Evolutionary conservation across 1,140 invertebrate species (phyloP), one percentile per base, ranked within the genome.

Genomic region (Heliconius hermathena): DNA sequence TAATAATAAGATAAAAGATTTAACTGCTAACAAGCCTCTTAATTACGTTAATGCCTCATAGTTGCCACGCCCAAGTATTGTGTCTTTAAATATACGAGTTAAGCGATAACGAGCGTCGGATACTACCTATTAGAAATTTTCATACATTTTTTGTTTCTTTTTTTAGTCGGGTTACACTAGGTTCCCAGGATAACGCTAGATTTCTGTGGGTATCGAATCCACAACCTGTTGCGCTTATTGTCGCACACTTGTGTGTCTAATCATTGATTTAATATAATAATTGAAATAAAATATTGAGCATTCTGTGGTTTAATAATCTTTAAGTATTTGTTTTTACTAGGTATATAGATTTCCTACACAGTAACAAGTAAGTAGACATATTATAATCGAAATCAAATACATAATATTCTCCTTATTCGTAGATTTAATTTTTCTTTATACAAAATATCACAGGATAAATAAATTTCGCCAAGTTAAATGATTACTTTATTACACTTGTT

Each of bases 41-140:
- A 76, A 74, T 77, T 77, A 75, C 74, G 57, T 77, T 76, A 66
- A 79, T 75, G 71, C 74, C 70, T 70, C 38, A 33, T 33, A 36
- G 33, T 33, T 20, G 80, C 87, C 84, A 85, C 87, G 84, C 86
- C 86, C 77, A 76, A 54, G 84, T 80, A 88, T 91, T 90, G 89
- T 88, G 78, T 82, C 82, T 88, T 85, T 83, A 88, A 91, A 91
- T 91, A 87, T 90, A 90, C 88, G 88, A 92, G 84, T 87, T 85
- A 76, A 84, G 80, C 86, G 82, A 83, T 91, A 92, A 92, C 88
- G 89, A 92, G 89, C 73, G 76, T 80, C 81, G 73, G 88, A 91
- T 91, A 87, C 72, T 85, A 46, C 0, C 41, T 46, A 90, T 92
- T 87, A 57, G 80, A n/a, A 66, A 57, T 46, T 46, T 46, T 46